Evolutionary conservation across 2,797 vertebrate species (phyloP).

Genomic region (Notoglanidium macrostoma): DNA sequence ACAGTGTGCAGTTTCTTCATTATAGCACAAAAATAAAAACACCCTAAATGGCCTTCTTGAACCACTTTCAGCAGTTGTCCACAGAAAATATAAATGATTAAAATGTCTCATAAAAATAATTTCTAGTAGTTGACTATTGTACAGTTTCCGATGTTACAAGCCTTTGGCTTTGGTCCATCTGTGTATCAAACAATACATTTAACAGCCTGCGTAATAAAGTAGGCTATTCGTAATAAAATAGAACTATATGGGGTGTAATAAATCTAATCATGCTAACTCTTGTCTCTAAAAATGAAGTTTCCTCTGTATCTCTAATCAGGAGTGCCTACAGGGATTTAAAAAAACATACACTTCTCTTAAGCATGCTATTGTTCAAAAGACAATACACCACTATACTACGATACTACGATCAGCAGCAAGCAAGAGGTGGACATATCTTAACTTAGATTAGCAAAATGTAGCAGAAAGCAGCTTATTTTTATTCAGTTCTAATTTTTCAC

Average conservation of each 20-base stretch:
- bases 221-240: neutral
- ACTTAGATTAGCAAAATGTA: too few relatives aligned
- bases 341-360: neutral
- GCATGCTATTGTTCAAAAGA: neutral
- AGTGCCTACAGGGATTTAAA: neutral
- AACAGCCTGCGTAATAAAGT: neutral
- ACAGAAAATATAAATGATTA: neutral
- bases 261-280: neutral
- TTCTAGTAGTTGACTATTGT: neutral
- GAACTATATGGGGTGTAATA: neutral
- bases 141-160: neutral
- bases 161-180: neutral
- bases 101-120: neutral
- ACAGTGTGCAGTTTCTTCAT: neutral
- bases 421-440: neutral
- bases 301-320: neutral
- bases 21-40: slow-evolving; percentile 1
- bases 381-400: neutral
- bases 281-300: neutral
- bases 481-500: too few relatives aligned
- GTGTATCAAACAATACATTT: neutral
- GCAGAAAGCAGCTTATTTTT: neutral
- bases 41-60: neutral
- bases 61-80: neutral
- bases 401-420: neutral